Evolutionary conservation across 2,888 invertebrate genomes (phyloP).

Genomic region (Trachelus troglodyta): DNA sequence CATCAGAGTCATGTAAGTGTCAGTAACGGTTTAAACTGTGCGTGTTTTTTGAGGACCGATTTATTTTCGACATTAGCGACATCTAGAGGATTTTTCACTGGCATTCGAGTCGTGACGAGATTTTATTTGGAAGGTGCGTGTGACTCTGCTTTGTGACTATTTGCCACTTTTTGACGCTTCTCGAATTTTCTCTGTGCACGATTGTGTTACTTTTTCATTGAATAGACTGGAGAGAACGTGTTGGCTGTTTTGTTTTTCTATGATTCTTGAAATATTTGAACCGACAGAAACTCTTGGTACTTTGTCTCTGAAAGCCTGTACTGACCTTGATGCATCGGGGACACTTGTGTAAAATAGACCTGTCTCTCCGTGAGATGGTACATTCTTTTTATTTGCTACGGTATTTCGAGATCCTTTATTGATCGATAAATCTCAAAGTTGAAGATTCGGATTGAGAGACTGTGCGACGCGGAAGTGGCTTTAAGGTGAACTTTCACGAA

Average conservation of each 20-base stretch:
- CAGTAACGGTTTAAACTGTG: not conserved
- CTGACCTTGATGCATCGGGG: not conserved
- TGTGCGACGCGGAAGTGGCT: not conserved
- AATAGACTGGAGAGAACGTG: not conserved
- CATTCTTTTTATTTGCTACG: not conserved
- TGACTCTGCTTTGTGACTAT: not conserved
- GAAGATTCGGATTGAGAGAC: not conserved
- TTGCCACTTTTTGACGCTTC: not conserved
- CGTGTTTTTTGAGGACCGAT: not conserved
- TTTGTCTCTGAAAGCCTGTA: not conserved
- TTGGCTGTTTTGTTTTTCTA: not conserved
- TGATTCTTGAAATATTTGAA: not conserved
- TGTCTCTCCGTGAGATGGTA: not conserved
- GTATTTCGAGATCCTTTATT: not conserved
- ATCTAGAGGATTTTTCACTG: not conserved
- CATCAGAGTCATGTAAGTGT: not conserved
- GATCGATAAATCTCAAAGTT: not conserved
- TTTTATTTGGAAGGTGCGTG: not conserved
- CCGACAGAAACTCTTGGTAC: not conserved
- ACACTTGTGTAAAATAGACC: not conserved
- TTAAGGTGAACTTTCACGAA: not conserved
- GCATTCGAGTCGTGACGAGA: not conserved
- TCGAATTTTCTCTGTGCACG: not conserved
- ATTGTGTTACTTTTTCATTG: not conserved
- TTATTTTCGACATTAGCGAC: not conserved